Conservation (phyloP, 2,797 vertebrate genomes). For the Pangasius mekongensis region DNA sequence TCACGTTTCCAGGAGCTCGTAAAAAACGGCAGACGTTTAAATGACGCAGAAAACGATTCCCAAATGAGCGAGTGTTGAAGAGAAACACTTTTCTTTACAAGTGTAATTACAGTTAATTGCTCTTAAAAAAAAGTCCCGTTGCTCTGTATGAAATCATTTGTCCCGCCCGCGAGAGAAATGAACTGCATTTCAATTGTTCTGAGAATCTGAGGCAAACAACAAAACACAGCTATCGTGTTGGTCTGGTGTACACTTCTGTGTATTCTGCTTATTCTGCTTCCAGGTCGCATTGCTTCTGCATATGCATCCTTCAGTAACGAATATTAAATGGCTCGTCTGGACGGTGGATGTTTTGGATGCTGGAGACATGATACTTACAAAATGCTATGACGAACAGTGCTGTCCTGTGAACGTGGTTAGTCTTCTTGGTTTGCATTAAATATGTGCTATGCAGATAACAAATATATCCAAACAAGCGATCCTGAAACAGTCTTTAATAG, state of each 20-base stretch:
- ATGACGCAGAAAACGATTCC: conserved; percentile 75
- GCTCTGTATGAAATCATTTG: conserved; percentile 69
- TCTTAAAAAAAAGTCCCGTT: conserved; percentile 70
- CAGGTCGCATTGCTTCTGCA: not conserved
- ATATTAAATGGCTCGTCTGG: not conserved
- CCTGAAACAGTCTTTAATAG: not conserved
- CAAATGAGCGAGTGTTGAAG: conserved; percentile 65
- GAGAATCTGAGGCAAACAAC: conserved; percentile 29
- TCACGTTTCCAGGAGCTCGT: conserved; percentile 67
- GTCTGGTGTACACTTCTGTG: not conserved
- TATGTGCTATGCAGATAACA: no score
- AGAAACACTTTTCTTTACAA: conserved; percentile 69
- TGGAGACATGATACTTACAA: not conserved
- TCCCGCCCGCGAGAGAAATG: conserved; percentile 59
- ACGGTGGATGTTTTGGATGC: not conserved
- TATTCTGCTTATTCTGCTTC: not conserved
- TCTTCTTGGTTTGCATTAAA: not conserved
- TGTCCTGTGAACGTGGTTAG: not conserved
- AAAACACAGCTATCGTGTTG: not conserved
- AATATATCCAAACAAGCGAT: not conserved
- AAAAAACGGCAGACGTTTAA: conserved; percentile 72
- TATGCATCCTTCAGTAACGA: not conserved
- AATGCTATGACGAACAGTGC: not conserved
- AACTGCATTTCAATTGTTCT: conserved; percentile 46
- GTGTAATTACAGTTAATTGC: conserved; percentile 77